A percentile compares a stretch with the other conserved stretches of the same genome.
Evolutionary conservation across 2,888 invertebrate species (phyloP).

Genomic region (Nymphalis polychloros): DNA sequence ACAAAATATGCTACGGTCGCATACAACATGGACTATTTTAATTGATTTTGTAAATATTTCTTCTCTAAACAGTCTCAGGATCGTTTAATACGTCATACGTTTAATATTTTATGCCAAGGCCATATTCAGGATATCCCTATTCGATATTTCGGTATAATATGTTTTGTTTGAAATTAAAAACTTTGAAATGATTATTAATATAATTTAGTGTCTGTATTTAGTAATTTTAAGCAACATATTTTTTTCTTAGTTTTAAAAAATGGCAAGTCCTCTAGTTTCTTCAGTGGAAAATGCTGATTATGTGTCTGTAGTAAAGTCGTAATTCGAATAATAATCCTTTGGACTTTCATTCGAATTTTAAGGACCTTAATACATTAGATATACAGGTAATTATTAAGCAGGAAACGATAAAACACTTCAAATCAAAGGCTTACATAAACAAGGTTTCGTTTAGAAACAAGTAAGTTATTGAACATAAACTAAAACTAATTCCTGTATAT

Average conservation of each 20-base stretch:
- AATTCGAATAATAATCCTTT: too few relatives aligned
- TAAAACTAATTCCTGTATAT: conserved; percentile 34
- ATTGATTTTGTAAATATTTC: conserved; percentile 19
- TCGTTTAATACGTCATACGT: neutral
- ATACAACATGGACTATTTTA: neutral
- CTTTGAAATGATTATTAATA: too few relatives aligned
- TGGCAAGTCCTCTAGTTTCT: too few relatives aligned
- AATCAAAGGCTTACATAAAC: conserved; percentile 29
- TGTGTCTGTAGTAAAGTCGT: too few relatives aligned
- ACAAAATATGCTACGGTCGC: neutral
- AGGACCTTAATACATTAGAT: neutral
- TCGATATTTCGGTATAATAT: neutral
- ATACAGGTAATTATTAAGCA: conserved; percentile 15
- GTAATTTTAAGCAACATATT: too few relatives aligned
- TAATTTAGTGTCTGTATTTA: too few relatives aligned
- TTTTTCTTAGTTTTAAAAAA: too few relatives aligned
- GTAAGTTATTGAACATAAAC: conserved; percentile 22
- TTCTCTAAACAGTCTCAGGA: conserved; percentile 2
- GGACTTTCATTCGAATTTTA: neutral
- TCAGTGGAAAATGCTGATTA: too few relatives aligned
- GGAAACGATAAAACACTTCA: conserved; percentile 28
- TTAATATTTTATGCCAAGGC: conserved; percentile 18
- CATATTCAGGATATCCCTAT: conserved; percentile 8
- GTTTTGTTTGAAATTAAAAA: too few relatives aligned
- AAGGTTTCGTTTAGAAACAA: conserved; percentile 33